These are phyloP conservation scores for Muschampia plurimacula DNA, from an alignment of 2,888 invertebrate species.

Conservation along the genomic window DNA sequence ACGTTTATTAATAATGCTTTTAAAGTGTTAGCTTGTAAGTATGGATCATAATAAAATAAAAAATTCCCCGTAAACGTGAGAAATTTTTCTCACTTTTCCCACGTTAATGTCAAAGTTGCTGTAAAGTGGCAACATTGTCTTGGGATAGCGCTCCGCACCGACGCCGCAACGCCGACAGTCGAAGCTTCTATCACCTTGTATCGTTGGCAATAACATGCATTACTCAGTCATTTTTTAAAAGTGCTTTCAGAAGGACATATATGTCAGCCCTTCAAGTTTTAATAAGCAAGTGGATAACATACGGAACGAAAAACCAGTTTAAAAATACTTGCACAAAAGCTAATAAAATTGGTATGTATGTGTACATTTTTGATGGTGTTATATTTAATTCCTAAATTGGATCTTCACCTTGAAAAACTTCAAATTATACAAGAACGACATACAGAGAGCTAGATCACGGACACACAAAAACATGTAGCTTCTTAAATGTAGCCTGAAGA, in stretches of 20 bases:
- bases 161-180: neutral
- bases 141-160: neutral
- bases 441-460: too few species aligned
- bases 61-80: neutral
- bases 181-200: neutral
- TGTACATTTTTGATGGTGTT: neutral
- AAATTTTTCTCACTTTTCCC: neutral
- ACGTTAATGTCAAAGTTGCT: neutral
- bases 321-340: neutral
- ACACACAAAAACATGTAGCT: neutral
- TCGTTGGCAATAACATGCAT: neutral
- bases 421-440: neutral
- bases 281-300: neutral
- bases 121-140: neutral
- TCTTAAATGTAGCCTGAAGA: neutral
- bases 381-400: neutral
- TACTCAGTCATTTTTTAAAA: neutral
- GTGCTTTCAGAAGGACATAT: neutral
- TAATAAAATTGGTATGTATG: neutral
- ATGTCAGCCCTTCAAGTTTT: neutral
- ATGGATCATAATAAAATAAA: too few species aligned
- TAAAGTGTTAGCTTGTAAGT: too few species aligned
- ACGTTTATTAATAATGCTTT: too few species aligned
- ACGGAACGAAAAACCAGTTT: neutral
- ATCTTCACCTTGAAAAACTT: neutral